Conservation (phyloP, 2,113 vertebrate species). For the Lepus europaeus region DNA sequence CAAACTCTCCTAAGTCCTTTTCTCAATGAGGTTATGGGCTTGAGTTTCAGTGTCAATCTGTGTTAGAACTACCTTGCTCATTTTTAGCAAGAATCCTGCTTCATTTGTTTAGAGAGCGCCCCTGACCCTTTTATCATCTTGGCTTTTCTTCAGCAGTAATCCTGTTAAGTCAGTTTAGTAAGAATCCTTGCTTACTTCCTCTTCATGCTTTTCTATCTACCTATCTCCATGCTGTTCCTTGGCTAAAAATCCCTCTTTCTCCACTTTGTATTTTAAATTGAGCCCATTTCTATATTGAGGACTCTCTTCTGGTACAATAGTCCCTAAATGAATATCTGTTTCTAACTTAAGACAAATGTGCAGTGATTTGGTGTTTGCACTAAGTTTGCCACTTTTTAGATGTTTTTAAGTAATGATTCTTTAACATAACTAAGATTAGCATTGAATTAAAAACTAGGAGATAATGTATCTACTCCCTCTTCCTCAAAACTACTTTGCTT, state of each 20-base stretch:
- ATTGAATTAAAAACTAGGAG: conserved; percentile 49
- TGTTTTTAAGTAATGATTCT: conserved; percentile 38
- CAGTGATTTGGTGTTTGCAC: neutral
- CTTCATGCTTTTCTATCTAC: neutral
- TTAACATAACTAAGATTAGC: conserved; percentile 43
- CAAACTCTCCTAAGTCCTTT: neutral
- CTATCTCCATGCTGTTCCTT: neutral
- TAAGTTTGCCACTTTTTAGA: neutral
- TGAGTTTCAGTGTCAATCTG: neutral
- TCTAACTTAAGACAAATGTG: neutral
- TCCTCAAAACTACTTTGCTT: neutral
- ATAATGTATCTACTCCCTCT: neutral
- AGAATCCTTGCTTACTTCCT: neutral
- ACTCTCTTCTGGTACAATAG: neutral
- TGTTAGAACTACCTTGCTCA: neutral
- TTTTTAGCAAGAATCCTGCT: neutral
- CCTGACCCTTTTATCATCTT: neutral
- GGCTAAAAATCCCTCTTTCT: conserved; percentile 5
- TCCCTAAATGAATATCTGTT: neutral
- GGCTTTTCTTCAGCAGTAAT: neutral
- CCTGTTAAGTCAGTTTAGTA: neutral
- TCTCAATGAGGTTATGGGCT: neutral
- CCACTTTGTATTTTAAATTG: neutral
- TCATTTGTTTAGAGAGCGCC: neutral
- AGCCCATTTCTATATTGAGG: neutral